phyloP scores from a whole-genome alignment of 2,113 vertebrate genomes.

The Tragelaphus buxtoni region DNA sequence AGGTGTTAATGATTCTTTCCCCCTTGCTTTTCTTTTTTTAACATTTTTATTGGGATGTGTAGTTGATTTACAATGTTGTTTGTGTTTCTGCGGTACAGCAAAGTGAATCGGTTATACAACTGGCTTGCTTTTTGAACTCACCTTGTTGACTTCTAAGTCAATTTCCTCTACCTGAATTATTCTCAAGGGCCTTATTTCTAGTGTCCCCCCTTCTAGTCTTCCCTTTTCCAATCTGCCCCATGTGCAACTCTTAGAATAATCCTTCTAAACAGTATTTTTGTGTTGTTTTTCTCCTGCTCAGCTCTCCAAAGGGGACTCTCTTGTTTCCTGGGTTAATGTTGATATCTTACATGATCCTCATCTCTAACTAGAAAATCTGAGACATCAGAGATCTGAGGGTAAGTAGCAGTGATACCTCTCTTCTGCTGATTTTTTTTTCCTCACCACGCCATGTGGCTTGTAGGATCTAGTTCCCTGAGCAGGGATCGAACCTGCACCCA shows the following conservation, averaged over 20 bases:
- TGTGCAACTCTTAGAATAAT: neutral
- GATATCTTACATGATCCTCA: neutral
- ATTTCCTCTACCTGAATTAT: neutral
- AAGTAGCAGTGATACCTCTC: neutral
- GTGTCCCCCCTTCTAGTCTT: neutral
- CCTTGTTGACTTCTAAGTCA: neutral
- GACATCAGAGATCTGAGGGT: neutral
- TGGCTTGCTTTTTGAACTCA: neutral
- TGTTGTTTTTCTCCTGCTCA: neutral
- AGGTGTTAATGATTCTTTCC: neutral
- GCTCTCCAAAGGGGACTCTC: neutral
- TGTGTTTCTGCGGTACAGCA: neutral
- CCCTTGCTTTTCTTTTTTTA: neutral
- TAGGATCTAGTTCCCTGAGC: neutral
- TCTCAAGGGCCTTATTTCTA: neutral
- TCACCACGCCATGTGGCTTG: neutral
- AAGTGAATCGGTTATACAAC: neutral
- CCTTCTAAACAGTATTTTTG: neutral
- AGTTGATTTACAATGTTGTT: neutral
- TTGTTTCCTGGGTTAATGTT: neutral
- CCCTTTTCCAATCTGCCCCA: neutral
- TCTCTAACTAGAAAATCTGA: neutral
- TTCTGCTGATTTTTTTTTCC: neutral
- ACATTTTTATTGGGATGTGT: neutral
- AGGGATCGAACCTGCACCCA: no score